phyloP scores from a whole-genome alignment of 2,888 invertebrate genomes.

The Dicranocentrus wangi region DNA sequence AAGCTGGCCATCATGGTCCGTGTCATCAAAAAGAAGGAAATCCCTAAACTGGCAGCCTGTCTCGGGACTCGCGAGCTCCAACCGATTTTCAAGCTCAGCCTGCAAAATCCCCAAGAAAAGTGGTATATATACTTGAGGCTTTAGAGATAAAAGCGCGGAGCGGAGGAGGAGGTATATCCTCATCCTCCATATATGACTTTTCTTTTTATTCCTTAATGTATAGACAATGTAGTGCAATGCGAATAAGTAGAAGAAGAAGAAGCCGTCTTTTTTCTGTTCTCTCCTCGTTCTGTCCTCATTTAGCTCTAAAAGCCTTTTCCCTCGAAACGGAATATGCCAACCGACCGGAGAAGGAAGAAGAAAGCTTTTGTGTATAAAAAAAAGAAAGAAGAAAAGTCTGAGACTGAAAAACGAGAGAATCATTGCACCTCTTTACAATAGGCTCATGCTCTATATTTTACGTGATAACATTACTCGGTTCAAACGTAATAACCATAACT shows the following conservation, averaged over 20 bases:
- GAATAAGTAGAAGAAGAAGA: neutral
- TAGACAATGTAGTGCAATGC: constrained; percentile 33
- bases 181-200: neutral
- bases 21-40: constrained; percentile 82
- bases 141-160: constrained; percentile 36
- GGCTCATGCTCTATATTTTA: constrained; percentile 56
- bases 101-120: constrained; percentile 10
- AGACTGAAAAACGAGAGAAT: constrained; percentile 54
- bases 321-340: too few species aligned
- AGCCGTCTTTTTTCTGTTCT: neutral
- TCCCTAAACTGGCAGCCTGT: constrained; percentile 80
- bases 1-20: constrained; percentile 80
- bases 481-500: constrained; percentile 62
- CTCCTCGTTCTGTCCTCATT: neutral
- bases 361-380: too few species aligned
- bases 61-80: constrained; percentile 36
- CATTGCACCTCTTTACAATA: constrained; percentile 46
- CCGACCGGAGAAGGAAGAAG: neutral
- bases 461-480: constrained; percentile 52
- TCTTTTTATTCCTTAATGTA: too few species aligned
- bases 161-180: neutral
- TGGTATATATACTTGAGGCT: constrained; percentile 12
- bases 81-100: constrained; percentile 40
- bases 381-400: constrained; percentile 28
- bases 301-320: neutral